Percentiles rank a stretch among this genome's conserved stretches.
These are phyloP conservation scores for Heliconius melpomene DNA, from an alignment of 1,140 invertebrate genomes.

Conservation along the genomic window DNA sequence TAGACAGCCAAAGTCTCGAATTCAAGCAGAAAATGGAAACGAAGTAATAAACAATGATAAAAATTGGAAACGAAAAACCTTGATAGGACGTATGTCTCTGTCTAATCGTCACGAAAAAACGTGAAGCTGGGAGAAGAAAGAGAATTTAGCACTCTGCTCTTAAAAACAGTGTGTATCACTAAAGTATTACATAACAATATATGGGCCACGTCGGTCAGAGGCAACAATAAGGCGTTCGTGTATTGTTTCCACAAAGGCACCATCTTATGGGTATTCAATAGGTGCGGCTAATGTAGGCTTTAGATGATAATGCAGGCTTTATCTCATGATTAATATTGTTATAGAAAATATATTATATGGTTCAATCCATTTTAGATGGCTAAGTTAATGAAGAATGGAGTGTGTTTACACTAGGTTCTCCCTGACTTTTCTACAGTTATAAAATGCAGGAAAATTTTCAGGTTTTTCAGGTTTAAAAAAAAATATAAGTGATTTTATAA, in stretches of 20 bases:
- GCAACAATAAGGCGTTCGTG: constrained; percentile 65
- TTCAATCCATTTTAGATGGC: not conserved
- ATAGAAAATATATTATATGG: not conserved
- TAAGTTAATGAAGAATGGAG: not conserved
- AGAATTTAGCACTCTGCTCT: constrained; percentile 14
- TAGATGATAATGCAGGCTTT: constrained; percentile 5
- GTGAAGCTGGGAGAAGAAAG: not conserved
- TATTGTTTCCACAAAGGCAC: constrained; percentile 78
- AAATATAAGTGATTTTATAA: too few relatives aligned
- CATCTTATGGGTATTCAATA: constrained; percentile 52
- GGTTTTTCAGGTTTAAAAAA: too few relatives aligned
- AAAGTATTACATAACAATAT: constrained; percentile 62
- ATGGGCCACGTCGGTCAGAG: constrained; percentile 71
- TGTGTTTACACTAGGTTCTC: not conserved
- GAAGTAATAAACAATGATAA: too few relatives aligned
- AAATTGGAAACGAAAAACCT: too few relatives aligned
- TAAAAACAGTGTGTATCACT: constrained; percentile 52
- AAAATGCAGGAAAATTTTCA: too few relatives aligned
- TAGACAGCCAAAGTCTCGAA: too few relatives aligned
- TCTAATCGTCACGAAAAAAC: too few relatives aligned
- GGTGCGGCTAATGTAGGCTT: constrained; percentile 24
- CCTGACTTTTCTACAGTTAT: too few relatives aligned
- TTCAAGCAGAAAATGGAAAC: too few relatives aligned
- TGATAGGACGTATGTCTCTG: too few relatives aligned
- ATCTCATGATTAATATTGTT: constrained; percentile 7